phyloP scores from a whole-genome alignment of 1,140 invertebrate genomes.

The Solenopsis invicta region DNA sequence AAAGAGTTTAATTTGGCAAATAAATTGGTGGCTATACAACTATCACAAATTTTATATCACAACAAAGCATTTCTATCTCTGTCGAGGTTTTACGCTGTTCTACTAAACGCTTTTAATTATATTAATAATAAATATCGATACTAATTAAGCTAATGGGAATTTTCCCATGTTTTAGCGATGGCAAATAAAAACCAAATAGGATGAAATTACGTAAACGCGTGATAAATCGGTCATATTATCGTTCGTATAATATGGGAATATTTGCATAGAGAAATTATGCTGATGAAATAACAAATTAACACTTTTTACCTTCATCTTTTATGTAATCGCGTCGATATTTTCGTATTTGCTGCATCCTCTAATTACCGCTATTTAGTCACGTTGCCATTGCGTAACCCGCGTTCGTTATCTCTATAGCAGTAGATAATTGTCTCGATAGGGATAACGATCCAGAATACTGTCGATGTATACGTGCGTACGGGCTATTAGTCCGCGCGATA shows the following conservation, averaged over 20 bases:
- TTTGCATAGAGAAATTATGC: conserved; percentile 4
- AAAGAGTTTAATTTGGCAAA: conserved; percentile 40
- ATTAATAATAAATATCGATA: conserved; percentile 29
- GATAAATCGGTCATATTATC: not conserved
- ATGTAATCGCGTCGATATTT: not conserved
- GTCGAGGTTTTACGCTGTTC: not conserved
- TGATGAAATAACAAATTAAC: not conserved
- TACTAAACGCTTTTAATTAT: conserved; percentile 11
- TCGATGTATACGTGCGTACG: no score
- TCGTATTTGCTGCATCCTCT: not conserved
- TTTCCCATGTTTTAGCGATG: not conserved
- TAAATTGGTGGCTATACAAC: not conserved
- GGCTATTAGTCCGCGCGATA: not conserved
- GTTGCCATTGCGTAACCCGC: not conserved
- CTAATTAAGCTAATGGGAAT: conserved; percentile 29
- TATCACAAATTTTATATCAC: not conserved
- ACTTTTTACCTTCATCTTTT: not conserved
- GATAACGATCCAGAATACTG: conserved; percentile 7
- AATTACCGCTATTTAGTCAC: not conserved
- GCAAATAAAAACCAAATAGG: not conserved
- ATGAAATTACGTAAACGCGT: conserved; percentile 4
- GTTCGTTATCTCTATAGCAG: not conserved
- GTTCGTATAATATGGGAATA: conserved; percentile 7
- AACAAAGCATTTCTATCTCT: conserved; percentile 26
- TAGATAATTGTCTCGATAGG: conserved; percentile 23